Percentiles rank a stretch among this genome's conserved stretches.
These are phyloP conservation scores for Trinorchestia longiramus DNA, from an alignment of 1,140 invertebrate species.

Conservation along the genomic window DNA sequence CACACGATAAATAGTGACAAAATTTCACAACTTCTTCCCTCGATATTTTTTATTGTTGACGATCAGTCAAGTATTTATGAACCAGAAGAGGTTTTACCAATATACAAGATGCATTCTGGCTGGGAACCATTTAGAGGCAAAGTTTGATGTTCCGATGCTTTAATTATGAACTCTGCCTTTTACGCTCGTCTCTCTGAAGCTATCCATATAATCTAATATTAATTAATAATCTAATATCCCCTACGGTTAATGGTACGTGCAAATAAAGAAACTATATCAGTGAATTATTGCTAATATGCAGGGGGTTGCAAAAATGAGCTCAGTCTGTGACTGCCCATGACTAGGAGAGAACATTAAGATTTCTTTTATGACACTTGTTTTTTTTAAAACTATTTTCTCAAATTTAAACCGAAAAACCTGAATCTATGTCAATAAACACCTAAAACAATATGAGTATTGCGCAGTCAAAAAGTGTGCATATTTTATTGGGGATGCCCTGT, in stretches of 20 bases:
- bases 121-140: background rate
- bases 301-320: background rate
- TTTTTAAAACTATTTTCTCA: no score
- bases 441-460: no score
- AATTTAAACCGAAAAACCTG: no score
- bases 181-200: background rate
- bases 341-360: no score
- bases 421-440: no score
- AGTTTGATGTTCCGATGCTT: background rate
- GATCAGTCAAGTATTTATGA: background rate
- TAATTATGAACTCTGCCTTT: no score
- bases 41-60: background rate
- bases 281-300: background rate
- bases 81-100: background rate
- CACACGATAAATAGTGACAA: background rate
- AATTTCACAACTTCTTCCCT: background rate
- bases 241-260: background rate
- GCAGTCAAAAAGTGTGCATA: no score
- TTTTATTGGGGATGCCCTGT: no score
- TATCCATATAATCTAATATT: background rate
- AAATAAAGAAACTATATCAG: background rate
- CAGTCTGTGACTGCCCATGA: no score
- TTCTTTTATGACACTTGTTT: no score
- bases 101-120: background rate
- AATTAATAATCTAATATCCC: background rate